Percentiles rank a stretch among this genome's conserved stretches.
Conservation (phyloP, 2,113 vertebrate genomes). For the Syrrhaptes paradoxus region DNA sequence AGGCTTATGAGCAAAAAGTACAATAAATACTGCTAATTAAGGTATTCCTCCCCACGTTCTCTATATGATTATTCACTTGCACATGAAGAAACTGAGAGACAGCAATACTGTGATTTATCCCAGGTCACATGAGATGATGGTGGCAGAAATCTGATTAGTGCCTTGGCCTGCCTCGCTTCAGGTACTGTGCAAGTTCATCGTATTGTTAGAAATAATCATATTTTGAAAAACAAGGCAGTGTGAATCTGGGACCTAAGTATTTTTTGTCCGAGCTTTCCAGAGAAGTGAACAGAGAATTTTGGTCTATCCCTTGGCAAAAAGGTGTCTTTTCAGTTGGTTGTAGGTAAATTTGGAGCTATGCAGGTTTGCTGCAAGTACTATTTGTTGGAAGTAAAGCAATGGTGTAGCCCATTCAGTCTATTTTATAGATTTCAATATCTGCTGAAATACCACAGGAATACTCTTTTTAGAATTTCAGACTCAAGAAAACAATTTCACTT, state of each 20-base stretch:
- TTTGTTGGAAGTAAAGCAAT: neutral
- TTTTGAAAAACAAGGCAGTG: neutral
- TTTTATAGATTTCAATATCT: neutral
- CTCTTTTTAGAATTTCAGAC: neutral
- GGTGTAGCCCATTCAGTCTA: neutral
- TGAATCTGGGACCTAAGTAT: neutral
- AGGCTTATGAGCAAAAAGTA: neutral
- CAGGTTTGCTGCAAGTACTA: neutral
- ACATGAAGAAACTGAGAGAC: neutral
- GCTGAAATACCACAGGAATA: neutral
- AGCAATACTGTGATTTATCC: neutral
- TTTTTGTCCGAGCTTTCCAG: neutral
- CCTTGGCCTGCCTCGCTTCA: neutral
- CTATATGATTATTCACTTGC: neutral
- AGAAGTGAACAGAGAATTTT: neutral
- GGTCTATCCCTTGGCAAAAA: neutral
- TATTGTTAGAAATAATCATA: neutral
- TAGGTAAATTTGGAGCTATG: neutral
- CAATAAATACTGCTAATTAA: neutral
- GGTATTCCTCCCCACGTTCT: neutral
- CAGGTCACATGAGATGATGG: neutral
- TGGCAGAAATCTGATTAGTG: neutral
- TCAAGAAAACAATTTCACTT: neutral
- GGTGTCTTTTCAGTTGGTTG: neutral
- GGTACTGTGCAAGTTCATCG: neutral